Base-by-base conservation (phyloP, 1,140 invertebrate species). In the Drosophila paulistorum region DNA sequence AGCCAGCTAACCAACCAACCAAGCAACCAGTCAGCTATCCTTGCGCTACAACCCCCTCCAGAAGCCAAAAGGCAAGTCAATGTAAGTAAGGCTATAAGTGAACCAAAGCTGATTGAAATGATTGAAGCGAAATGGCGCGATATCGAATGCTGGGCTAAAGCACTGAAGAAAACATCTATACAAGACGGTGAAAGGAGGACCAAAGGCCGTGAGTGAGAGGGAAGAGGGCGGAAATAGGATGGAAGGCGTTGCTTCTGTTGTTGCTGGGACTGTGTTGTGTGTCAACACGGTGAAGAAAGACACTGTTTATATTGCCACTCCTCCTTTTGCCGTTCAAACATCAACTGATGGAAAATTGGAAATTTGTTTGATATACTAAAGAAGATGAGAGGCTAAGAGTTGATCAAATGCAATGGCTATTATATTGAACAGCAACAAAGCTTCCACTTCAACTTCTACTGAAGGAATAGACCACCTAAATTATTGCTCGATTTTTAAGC, bases 41-140 rank as follows among this genome's bases (percentile, higher is more conserved):
- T 37, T 37, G 35, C 35, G 35, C 35, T 37, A 30, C 30, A 3
- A 26, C 30, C 30, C 26, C 30, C 6, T 30, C 6, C 45, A 51
- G 59, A 77, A 84, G 78, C 74, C 82, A 85, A 81, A 85, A 86
- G 82, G 79, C 82, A 87, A 86, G 83, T 87, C 82, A 82, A 87
- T 86, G 83, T 87, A 82, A 79, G 75, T 79, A 71, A 73, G 74
- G 71, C 83, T 87, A 76, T 87, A 85, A 82, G 75, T 81, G 74
- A 82, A 84, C 73, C 83, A 86, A 86, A 86, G 82, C 82, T 86
- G 83, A 79, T 86, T 86, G 79, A 86, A 86, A 86, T 86, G 82
- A 86, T 86, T 86, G 82, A 86, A 83, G 83, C 79, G 79, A 82
- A 87, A 86, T 83, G 83, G 76, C 76, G 79, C 76, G 83, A 82